Base-by-base conservation (phyloP, 2,113 vertebrate genomes). In the Theristicus caerulescens region DNA sequence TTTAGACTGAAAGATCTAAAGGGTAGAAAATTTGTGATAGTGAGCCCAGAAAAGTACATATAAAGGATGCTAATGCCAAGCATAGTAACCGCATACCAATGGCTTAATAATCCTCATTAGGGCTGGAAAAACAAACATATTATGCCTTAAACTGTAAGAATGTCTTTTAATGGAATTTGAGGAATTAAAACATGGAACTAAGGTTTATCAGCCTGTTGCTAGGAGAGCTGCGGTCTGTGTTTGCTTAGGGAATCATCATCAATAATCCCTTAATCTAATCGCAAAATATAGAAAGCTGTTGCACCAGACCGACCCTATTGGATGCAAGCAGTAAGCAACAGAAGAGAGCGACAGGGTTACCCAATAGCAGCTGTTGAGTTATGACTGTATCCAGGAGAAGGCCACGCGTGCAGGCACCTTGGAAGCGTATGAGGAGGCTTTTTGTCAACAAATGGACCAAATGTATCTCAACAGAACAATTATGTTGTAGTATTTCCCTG, bases 251-350 rank as follows among this genome's bases (percentile, higher is more conserved):
- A 96, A 96, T 96, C 73, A 94, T 91, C 87, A 94, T 86, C 73
- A 86, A 90, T 96, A 97, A 97, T 97, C 95, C 95, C 91, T 96
- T 97, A 97, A 97, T 97, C 94, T 94, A 91, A 97, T 97, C 49
- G 38, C 81, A 94, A 78, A 94, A 95, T 95, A 92, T 73, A 76
- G 83, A 94, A 97, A 96, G 90, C 86, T 82, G 88, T 36, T 92
- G 91, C 90, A 88, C 65, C 67, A 87, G 94, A 38, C 52, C 93
- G 93, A 92, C 91, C 90, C 85, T 80, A 95, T 96, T 97, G 96
- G 95, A 86, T 80, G 93, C 59, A 38, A 87, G 59, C 59, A 64
- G 86, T 90, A 92, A 97, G 89, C 94, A 97, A 96, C 93, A 93
- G 95, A 55, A 44, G 76, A 72, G 83, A 90, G 49, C 10, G 2